These are phyloP conservation scores for Blastobasis lacticolella DNA, from an alignment of 2,888 invertebrate genomes.

Conservation along the genomic window DNA sequence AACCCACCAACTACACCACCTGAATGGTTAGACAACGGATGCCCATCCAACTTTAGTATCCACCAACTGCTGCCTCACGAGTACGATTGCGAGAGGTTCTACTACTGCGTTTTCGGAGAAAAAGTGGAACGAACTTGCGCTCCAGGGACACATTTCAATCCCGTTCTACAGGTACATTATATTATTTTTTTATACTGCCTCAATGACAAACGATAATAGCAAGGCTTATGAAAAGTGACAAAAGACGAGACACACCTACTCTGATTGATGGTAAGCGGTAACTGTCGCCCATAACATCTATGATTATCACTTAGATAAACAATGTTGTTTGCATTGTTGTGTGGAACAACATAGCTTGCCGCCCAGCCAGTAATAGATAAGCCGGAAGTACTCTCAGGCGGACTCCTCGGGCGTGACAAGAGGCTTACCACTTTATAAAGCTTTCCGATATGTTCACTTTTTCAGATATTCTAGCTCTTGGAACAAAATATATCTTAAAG, in stretches of 20 bases:
- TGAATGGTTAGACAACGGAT: constrained; percentile 20
- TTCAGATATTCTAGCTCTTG: too few species aligned
- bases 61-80: constrained; percentile 29
- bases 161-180: constrained; percentile 18
- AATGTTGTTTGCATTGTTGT: too few species aligned
- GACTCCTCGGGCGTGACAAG: too few species aligned
- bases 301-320: not conserved
- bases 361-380: too few species aligned
- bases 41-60: constrained; percentile 22
- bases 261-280: not conserved
- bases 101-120: constrained; percentile 32
- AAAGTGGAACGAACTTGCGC: constrained; percentile 21
- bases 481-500: too few species aligned
- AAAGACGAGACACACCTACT: not conserved
- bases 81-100: constrained; percentile 27
- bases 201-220: not conserved
- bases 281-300: not conserved
- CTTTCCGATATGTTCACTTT: too few species aligned
- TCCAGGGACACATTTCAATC: constrained; percentile 23
- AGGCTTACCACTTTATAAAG: too few species aligned
- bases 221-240: too few species aligned
- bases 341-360: too few species aligned
- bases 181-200: not conserved
- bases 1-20: too few species aligned
- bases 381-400: too few species aligned